Evolutionary conservation across 2,888 invertebrate genomes (phyloP), one percentile per base, ranked within the genome.

Genomic region (Leptarthrus brevirostris): DNA sequence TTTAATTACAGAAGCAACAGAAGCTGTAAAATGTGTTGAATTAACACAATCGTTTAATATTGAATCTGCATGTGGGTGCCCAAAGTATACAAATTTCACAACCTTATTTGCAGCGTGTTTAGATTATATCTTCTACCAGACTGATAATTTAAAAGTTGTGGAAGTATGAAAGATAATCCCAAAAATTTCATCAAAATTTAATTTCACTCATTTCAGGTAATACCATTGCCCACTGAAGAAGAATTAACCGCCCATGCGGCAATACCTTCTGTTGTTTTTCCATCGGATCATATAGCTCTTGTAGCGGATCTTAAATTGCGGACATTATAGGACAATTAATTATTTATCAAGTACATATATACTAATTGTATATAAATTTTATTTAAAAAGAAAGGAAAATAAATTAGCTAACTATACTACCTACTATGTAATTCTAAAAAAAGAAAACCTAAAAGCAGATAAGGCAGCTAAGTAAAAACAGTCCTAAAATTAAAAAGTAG

Each of bases 281-380:
- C 98, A 0, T 97, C 97, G 1, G 98, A 98, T 86, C 98, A 98
- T 84, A 86, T 98, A 77, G 92, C 98, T 12, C 86, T 97, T 58
- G 88, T 97, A 76, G 90, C 92, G n/a, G 94, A 96, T 87, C 86
- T 79, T 91, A 88, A 86, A 82, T 75, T 36, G 79, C 4, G 8
- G 30, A 30, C n/a, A n/a, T n/a, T n/a, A n/a, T n/a, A n/a, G n/a
- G n/a, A n/a, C n/a, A n/a, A n/a, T n/a, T n/a, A n/a, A n/a, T n/a
- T n/a, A n/a, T n/a, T n/a, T n/a, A n/a, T n/a, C n/a, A n/a, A n/a
- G n/a, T n/a, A n/a, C n/a, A n/a, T n/a, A n/a, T n/a, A n/a, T n/a
- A n/a, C n/a, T n/a, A n/a, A n/a, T n/a, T n/a, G n/a, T n/a, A n/a
- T n/a, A n/a, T n/a, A n/a, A n/a, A n/a, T n/a, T n/a, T n/a, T n/a